A percentile compares a stretch with the other conserved stretches of the same genome.
These are phyloP conservation scores for Thyatira batis DNA, from an alignment of 2,888 invertebrate species.

Conservation along the genomic window DNA sequence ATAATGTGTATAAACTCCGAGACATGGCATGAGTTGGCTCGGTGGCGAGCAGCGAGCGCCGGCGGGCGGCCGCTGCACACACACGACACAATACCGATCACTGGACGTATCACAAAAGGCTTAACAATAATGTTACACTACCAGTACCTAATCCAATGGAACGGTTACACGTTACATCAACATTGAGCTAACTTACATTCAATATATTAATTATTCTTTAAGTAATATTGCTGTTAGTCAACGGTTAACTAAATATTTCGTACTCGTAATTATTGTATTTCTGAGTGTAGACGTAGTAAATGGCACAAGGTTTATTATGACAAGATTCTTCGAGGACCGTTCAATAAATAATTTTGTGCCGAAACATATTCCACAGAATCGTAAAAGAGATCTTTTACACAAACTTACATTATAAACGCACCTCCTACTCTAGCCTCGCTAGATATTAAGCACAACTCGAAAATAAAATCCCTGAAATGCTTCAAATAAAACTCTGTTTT, in stretches of 20 bases:
- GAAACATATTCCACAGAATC: conserved; percentile 38
- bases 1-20: neutral
- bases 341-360: conserved; percentile 59
- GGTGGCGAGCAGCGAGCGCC: no score
- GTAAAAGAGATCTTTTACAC: conserved; percentile 59
- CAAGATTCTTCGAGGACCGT: conserved; percentile 64
- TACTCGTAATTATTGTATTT: conserved; percentile 62
- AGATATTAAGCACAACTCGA: conserved; percentile 73
- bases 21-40: conserved; percentile 40
- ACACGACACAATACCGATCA: conserved; percentile 41
- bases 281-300: conserved; percentile 70
- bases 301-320: conserved; percentile 80
- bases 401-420: conserved; percentile 59
- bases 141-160: conserved; percentile 79
- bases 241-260: conserved; percentile 69
- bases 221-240: conserved; percentile 80
- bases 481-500: conserved; percentile 82
- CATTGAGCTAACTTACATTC: conserved; percentile 81
- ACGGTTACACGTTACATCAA: conserved; percentile 76
- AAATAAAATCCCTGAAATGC: conserved; percentile 73
- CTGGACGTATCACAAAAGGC: conserved; percentile 81
- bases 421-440: conserved; percentile 74
- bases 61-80: conserved; percentile 15
- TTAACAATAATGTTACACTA: conserved; percentile 72
- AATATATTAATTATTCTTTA: conserved; percentile 77